A percentile compares a stretch with the other conserved stretches of the same genome.
Evolutionary conservation across 1,140 invertebrate species (phyloP).

Genomic region (Drosophila willistoni): DNA sequence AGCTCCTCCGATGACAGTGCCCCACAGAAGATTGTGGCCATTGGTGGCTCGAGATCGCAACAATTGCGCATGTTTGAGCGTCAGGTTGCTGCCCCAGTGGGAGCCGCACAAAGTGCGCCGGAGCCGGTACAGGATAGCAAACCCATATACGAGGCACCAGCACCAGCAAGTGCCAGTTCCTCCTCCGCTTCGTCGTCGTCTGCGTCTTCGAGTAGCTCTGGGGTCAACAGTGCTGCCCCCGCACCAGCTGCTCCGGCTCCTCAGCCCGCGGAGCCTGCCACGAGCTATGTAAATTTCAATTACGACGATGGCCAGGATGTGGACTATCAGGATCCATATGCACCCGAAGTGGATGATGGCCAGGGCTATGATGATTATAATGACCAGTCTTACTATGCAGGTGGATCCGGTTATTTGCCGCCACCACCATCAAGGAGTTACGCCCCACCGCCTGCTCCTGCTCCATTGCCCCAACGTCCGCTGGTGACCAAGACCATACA

Average conservation of each 20-base stretch:
- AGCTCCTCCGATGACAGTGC: constrained; percentile 32
- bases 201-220: constrained; percentile 17
- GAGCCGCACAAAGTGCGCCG: constrained; percentile 32
- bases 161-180: constrained; percentile 1
- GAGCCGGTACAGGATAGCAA: constrained; percentile 58
- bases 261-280: constrained; percentile 26
- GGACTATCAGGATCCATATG: constrained; percentile 74
- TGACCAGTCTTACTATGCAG: constrained; percentile 50
- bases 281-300: constrained; percentile 49
- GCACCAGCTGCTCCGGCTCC: constrained; percentile 5
- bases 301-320: constrained; percentile 67
- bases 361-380: constrained; percentile 64
- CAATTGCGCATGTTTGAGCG: constrained; percentile 76
- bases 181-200: constrained; percentile 21
- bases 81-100: constrained; percentile 64
- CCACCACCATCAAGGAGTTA: constrained; percentile 56
- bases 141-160: constrained; percentile 58
- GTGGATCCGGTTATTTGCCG: constrained; percentile 57
- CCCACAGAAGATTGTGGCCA: constrained; percentile 51
- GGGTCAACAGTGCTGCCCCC: constrained; percentile 8
- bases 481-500: constrained; percentile 80
- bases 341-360: constrained; percentile 65
- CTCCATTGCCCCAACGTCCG: constrained; percentile 51
- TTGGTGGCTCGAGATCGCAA: constrained; percentile 45
- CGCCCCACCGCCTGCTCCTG: constrained; percentile 26